Base-by-base conservation (phyloP, 2,797 vertebrate genomes). In the Platyrinchus mystaceus region DNA sequence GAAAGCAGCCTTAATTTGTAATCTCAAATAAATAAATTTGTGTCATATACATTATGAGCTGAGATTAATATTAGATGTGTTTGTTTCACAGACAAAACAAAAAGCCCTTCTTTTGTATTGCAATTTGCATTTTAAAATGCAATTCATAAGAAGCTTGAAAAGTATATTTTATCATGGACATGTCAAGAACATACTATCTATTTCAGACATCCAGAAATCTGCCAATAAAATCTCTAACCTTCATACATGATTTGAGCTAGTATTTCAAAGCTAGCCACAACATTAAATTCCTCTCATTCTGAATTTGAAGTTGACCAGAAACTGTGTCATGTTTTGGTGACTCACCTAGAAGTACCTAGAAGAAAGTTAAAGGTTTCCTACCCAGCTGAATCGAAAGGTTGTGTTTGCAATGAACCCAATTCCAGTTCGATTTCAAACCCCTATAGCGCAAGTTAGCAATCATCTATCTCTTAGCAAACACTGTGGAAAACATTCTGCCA, bases 241-340 rank as follows among this genome's bases (percentile, higher is more conserved):
- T 69, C 55, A 89, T 28, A 47, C 4, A 70, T 32, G 7, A 44
- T 69, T 82, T 21, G 50, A 89, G n/a, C 5, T 44, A 87, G 32
- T 69, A 59, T 83, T 93, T 92, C 70, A 84, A 95, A 81, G 80
- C 56, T 34, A 79, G 37, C 32, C 70, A 77, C 56, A 64, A 60
- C 34, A 92, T 41, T 76, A 82, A 78, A 90, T 82, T 86, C 67
- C 14, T 63, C 39, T 74, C 75, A 16, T 24, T 88, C 47, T 84
- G 74, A 90, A 74, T 80, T 49, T 88, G 37, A 96, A 87, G 78
- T 50, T 83, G 50, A 89, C 37, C 37, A 93, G 67, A 90, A 94
- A 67, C 22, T 68, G 39, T 67, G 36, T 86, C 55, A 44, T 44
- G 17, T 36, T 80, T 64, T 89, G 55, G 58, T 60, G n/a, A 94